phyloP scores from a whole-genome alignment of 2,797 vertebrate species.

The Characodon lateralis region DNA sequence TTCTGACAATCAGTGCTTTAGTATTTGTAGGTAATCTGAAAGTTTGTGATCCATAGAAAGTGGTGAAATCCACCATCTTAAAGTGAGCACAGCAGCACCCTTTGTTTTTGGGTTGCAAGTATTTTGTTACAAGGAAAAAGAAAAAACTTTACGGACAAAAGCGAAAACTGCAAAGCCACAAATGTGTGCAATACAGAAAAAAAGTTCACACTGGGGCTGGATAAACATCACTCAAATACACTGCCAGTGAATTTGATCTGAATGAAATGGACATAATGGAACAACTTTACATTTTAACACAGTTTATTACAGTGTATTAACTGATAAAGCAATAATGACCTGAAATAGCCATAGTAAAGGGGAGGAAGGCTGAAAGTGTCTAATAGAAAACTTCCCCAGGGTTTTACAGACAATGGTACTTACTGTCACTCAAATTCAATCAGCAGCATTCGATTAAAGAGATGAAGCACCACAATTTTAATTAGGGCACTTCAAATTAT shows the following conservation, averaged over 20 bases:
- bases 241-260: neutral
- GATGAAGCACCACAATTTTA: slow-evolving; percentile 67
- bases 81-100: neutral
- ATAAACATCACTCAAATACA: neutral
- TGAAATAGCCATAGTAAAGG: slow-evolving; percentile 33
- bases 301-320: neutral
- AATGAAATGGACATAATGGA: neutral
- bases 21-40: neutral
- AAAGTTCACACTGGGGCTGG: neutral
- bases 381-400: slow-evolving; percentile 67
- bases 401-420: slow-evolving; percentile 73
- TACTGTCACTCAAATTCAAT: slow-evolving; percentile 78
- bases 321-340: slow-evolving; percentile 55
- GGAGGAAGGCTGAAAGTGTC: slow-evolving; percentile 39
- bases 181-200: too few species aligned
- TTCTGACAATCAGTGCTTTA: too few species aligned
- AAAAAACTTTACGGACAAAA: too few species aligned
- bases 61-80: neutral
- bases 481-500: slow-evolving; percentile 77
- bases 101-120: neutral
- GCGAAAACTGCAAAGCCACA: too few species aligned
- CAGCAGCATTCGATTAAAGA: slow-evolving; percentile 73
- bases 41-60: neutral
- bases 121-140: too few species aligned
- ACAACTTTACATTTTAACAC: neutral